Percentiles rank a stretch among this genome's conserved stretches.
phyloP scores from a whole-genome alignment of 2,888 invertebrate species.

The Tiliacea aurago region DNA sequence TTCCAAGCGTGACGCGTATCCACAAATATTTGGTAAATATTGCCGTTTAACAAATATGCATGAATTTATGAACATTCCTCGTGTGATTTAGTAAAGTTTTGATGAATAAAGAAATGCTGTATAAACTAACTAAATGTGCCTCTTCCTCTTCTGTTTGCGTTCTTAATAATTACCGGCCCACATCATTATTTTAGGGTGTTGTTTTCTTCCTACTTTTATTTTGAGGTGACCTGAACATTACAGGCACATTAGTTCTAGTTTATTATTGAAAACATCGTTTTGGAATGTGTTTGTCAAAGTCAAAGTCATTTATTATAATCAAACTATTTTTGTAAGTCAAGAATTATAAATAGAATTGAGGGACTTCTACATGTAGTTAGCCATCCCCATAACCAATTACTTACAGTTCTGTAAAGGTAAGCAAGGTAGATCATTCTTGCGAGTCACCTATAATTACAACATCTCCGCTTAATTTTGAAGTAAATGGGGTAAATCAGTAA shows the following conservation, averaged over 20 bases:
- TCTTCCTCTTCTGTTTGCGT: slow-evolving; percentile 42
- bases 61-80: slow-evolving; percentile 60
- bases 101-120: slow-evolving; percentile 43
- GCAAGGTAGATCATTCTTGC: background rate
- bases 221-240: slow-evolving; percentile 19
- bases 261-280: slow-evolving; percentile 25
- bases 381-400: background rate
- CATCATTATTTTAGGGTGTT: slow-evolving; percentile 36
- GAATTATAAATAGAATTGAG: background rate
- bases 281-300: slow-evolving; percentile 32
- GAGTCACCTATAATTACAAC: background rate
- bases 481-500: background rate
- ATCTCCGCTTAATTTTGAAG: no score
- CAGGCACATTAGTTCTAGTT: slow-evolving; percentile 12
- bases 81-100: slow-evolving; percentile 49
- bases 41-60: slow-evolving; percentile 40
- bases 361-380: background rate
- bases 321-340: background rate
- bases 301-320: slow-evolving; percentile 39
- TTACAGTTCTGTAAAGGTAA: background rate
- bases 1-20: slow-evolving; percentile 42
- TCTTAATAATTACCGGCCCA: slow-evolving; percentile 49
- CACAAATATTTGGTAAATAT: slow-evolving; percentile 54
- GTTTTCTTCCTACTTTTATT: slow-evolving; percentile 60
- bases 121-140: slow-evolving; percentile 36